Evolutionary conservation across 2,797 vertebrate genomes (phyloP), one percentile per base, ranked within the genome.

Genomic region (Artibeus jamaicensis): DNA sequence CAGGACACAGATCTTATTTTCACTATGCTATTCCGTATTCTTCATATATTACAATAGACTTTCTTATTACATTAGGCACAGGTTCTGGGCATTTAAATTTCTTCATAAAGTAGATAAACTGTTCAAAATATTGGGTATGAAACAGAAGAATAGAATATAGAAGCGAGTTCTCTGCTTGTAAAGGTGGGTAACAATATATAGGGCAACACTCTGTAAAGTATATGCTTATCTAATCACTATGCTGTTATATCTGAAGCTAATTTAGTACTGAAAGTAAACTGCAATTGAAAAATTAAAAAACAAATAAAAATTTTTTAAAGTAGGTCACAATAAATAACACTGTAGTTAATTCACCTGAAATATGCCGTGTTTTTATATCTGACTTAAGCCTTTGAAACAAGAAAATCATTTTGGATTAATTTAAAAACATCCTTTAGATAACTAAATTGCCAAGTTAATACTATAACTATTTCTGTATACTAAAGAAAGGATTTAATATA

Each of bases 151-250:
- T 84, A 21, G 50, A 48, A 55, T 77, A 50, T n/a, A 12, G 12
- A 96, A 94, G 44, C 73, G 21, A 83, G 39, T 84, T 81, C 22
- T 91, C 6, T 91, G 3, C 65, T 95, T 91, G 21, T 94, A 84
- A 89, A 77, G 8, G 16, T 79, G 50, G n/a, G 12, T 55, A 34
- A 78, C n/a, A 77, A 15, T 53, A 34, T 34, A 77, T 46, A 48
- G 6, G n/a, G n/a, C 32, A 53, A 53, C 32, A 53, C 7, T 39
- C 39, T 70, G 3, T 55, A 22, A 78, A 78, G 48, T 78, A 16
- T 78, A 26, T 55, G 48, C 37, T 37, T 55, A 21, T 55, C n/a
- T 55, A 37, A 37, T 34, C 11, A 37, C 21, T 50, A 37, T 78
- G 11, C 21, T 55, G n/a, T 53, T 53, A 55, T 19, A 78, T 7